Conservation (phyloP, 53 echinoderm and acorn worm species). For the Arbacia lixula region DNA sequence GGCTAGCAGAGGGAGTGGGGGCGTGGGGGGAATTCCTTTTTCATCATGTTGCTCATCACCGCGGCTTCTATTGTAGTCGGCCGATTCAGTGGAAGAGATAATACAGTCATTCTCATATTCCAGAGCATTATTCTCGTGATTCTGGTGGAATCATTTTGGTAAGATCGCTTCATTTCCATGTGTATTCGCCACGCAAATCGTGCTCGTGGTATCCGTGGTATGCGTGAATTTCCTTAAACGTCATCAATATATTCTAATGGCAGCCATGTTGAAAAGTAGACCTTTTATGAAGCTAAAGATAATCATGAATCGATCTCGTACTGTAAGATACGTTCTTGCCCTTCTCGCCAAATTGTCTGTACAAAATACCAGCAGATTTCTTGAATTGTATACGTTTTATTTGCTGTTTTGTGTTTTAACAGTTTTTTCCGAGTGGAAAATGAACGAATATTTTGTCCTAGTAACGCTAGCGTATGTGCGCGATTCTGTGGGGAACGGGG, state of each 20-base stretch:
- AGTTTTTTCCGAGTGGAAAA: neutral
- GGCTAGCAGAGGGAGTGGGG: neutral
- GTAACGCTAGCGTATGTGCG: conserved; percentile 1
- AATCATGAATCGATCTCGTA: too few relatives aligned
- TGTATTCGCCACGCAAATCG: conserved; percentile 15
- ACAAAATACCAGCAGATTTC: too few relatives aligned
- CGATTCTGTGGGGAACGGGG: neutral
- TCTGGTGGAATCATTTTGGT: neutral
- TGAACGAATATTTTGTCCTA: conserved; percentile 26
- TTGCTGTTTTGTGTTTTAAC: too few relatives aligned
- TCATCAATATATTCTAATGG: conserved; percentile 89
- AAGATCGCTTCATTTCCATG: neutral
- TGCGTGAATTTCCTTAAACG: conserved; percentile 71
- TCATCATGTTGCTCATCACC: too few relatives aligned
- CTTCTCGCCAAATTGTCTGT: too few relatives aligned
- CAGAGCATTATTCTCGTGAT: too few relatives aligned
- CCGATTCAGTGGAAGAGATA: too few relatives aligned
- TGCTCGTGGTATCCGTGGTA: conserved; percentile 59
- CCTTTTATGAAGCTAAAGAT: too few relatives aligned
- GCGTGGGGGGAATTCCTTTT: conserved; percentile 44
- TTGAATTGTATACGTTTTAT: too few relatives aligned
- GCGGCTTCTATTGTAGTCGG: too few relatives aligned
- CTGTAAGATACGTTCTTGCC: too few relatives aligned
- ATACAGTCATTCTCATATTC: too few relatives aligned
- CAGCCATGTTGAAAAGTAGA: conserved; percentile 97